Evolutionary conservation across 2,113 vertebrate genomes (phyloP).

Genomic region (Empidonax alnorum): DNA sequence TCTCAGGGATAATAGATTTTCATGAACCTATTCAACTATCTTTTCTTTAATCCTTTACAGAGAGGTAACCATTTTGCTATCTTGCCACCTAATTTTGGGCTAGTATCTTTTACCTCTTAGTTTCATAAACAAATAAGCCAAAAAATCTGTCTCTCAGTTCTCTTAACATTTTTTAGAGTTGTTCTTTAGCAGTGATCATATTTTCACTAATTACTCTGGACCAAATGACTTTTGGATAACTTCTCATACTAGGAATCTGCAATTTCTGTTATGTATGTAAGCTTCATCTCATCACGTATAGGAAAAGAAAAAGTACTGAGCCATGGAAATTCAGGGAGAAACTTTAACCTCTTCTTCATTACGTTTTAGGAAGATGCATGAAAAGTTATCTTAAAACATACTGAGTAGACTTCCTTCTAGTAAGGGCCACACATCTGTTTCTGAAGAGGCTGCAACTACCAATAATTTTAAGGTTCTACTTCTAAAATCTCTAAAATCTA

Average conservation of each 20-base stretch:
- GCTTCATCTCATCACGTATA: not conserved
- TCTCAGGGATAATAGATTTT: not conserved
- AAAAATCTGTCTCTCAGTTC: not conserved
- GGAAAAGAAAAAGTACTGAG: not conserved
- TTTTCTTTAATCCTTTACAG: not conserved
- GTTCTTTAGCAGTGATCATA: not conserved
- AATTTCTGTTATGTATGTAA: not conserved
- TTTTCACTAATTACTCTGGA: not conserved
- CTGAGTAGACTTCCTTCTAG: not conserved
- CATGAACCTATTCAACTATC: not conserved
- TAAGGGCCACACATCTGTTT: not conserved
- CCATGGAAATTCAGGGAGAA: not conserved
- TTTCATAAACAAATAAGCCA: not conserved
- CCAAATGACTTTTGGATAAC: not conserved
- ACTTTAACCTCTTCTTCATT: not conserved
- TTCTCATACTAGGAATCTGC: not conserved
- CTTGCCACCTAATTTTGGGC: not conserved
- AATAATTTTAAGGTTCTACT: not conserved
- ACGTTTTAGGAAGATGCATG: not conserved
- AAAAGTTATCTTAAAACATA: not conserved
- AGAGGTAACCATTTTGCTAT: not conserved
- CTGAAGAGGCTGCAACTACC: not conserved
- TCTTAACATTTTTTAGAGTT: not conserved
- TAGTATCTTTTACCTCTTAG: not conserved
- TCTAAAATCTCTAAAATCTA: too few relatives aligned